Evolutionary conservation across 2,888 invertebrate genomes (phyloP).

Genomic region (Patella caerulea): DNA sequence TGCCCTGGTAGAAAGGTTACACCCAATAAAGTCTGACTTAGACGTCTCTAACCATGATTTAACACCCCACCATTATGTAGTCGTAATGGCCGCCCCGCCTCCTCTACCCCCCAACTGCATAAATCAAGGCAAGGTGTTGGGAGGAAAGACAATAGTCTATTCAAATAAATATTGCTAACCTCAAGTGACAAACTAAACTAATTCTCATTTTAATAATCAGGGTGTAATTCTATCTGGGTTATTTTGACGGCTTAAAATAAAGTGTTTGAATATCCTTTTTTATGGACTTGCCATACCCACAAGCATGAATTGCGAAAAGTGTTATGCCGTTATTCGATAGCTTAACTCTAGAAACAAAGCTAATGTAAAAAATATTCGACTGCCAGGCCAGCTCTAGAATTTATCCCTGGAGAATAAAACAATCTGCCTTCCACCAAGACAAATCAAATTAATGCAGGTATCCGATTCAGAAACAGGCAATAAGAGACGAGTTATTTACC

Average conservation of each 20-base stretch:
- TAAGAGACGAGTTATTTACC: neutral
- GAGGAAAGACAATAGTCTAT: neutral
- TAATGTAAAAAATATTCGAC: neutral
- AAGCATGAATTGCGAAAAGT: neutral
- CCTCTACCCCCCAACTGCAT: neutral
- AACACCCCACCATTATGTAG: neutral
- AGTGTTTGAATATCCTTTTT: neutral
- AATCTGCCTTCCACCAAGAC: constrained; percentile 2
- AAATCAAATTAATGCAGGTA: constrained; percentile 2
- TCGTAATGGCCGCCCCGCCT: neutral
- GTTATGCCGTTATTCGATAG: neutral
- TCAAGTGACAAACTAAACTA: constrained; percentile 1
- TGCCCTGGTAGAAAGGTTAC: neutral
- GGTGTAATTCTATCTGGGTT: neutral
- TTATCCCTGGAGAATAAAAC: neutral
- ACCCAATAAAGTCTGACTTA: neutral
- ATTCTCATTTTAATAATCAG: neutral
- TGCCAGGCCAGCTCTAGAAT: neutral
- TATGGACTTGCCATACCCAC: constrained; percentile 3
- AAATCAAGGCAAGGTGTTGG: constrained; percentile 4
- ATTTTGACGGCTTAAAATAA: neutral
- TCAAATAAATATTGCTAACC: neutral
- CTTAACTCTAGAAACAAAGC: neutral
- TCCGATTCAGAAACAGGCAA: neutral
- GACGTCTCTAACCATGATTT: neutral